Evolutionary conservation across 37 sponge, comb jelly and placozoan genomes (phyloP).

Genomic region (Theonella swinhoei): DNA sequence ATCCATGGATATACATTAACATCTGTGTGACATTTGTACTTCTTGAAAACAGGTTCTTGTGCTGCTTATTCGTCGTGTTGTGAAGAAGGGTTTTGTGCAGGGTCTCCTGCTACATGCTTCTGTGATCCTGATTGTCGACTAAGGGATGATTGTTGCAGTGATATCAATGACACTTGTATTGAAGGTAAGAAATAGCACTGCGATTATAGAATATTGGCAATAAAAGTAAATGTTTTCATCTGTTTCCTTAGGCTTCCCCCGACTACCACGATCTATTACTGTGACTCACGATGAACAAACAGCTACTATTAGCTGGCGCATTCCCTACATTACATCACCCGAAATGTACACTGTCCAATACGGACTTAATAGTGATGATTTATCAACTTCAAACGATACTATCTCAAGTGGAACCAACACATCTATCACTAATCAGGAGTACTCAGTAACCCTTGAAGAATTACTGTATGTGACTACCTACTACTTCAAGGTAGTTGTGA

Average conservation of each 20-base stretch:
- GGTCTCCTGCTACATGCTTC: conserved; percentile 25
- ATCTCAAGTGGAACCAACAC: background rate
- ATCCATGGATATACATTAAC: background rate
- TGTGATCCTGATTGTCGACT: background rate
- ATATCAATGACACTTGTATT: conserved; percentile 6
- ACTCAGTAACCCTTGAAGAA: background rate
- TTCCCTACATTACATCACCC: background rate
- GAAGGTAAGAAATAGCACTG: background rate
- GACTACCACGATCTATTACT: no score
- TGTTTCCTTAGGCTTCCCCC: no score
- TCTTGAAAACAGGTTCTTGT: conserved; percentile 23
- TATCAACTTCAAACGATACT: background rate
- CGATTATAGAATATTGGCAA: no score
- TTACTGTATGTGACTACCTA: background rate
- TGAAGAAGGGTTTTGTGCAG: background rate
- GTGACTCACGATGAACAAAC: no score
- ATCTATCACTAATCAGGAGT: background rate
- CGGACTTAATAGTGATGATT: background rate
- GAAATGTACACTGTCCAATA: background rate
- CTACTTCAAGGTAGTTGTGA: background rate
- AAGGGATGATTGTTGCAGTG: conserved; percentile 26
- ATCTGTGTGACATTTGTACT: background rate
- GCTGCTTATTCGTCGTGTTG: conserved; percentile 22
- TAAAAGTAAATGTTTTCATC: no score
- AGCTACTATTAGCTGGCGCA: background rate